Evolutionary conservation across 2,113 vertebrate species (phyloP).

Genomic region (Cygnus atratus): DNA sequence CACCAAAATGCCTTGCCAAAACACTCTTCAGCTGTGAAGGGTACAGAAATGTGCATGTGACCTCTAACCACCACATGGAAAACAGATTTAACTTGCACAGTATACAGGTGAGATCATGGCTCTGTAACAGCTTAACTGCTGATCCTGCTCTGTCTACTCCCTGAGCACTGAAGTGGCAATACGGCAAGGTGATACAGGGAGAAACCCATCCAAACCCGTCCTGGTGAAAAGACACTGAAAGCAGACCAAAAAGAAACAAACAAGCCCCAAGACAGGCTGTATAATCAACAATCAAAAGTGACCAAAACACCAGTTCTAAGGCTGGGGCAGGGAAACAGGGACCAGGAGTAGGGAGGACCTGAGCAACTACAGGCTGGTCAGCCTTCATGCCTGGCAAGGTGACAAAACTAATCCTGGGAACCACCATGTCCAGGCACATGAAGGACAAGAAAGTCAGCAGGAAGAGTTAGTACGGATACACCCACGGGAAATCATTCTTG

Average conservation of each 20-base stretch:
- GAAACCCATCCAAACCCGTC: not conserved
- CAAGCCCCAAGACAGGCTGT: not conserved
- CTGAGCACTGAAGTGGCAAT: not conserved
- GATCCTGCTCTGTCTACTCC: not conserved
- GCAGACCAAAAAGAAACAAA: not conserved
- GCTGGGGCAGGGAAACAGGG: not conserved
- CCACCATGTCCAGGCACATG: not conserved
- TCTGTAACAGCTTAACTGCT: not conserved
- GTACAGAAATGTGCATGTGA: not conserved
- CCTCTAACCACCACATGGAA: not conserved
- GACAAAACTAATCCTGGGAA: not conserved
- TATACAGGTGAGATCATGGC: not conserved
- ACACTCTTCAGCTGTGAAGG: not conserved
- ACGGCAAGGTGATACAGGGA: rapidly evolving
- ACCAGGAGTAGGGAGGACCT: not conserved
- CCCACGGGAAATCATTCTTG: not conserved
- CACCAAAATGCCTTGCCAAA: not conserved
- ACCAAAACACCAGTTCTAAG: not conserved
- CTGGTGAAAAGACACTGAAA: not conserved
- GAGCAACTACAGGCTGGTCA: not conserved
- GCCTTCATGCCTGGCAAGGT: not conserved
- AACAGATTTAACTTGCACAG: not conserved
- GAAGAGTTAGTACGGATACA: not conserved
- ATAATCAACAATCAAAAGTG: not conserved
- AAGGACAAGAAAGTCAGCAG: not conserved